These are phyloP conservation scores for Euzophera pinguis DNA, from an alignment of 2,888 invertebrate genomes.

Conservation along the genomic window DNA sequence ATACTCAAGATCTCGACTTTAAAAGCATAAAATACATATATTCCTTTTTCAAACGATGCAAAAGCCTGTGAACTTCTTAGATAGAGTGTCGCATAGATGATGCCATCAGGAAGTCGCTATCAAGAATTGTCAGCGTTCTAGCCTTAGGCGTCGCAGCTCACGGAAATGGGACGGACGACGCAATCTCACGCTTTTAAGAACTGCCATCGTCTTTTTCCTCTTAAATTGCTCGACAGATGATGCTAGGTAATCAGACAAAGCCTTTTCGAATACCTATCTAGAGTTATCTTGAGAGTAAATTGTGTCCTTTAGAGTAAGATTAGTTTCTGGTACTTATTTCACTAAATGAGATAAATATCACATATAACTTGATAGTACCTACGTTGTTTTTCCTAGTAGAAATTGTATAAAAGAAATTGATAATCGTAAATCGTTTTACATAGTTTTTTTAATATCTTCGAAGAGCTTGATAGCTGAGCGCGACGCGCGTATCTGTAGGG, in stretches of 20 bases:
- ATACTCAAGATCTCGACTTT: neutral
- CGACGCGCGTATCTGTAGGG: no score
- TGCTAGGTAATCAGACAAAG: neutral
- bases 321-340: no score
- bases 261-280: neutral
- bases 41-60: neutral
- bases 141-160: slow-evolving; percentile 18
- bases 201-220: slow-evolving; percentile 26
- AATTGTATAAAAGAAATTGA: no score
- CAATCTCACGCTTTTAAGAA: slow-evolving; percentile 37
- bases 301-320: neutral
- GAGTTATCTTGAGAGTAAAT: neutral
- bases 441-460: no score
- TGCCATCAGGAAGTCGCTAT: slow-evolving; percentile 18
- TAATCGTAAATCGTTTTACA: no score
- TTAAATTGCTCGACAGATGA: slow-evolving; percentile 24
- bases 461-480: no score
- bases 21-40: neutral
- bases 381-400: no score
- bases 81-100: neutral
- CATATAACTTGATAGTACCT: no score
- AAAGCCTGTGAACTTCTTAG: neutral
- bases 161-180: slow-evolving; percentile 37
- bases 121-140: slow-evolving; percentile 29
- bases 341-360: no score